These are phyloP conservation scores for Calephelis virginiensis DNA, from an alignment of 1,140 invertebrate species.

Conservation along the genomic window DNA sequence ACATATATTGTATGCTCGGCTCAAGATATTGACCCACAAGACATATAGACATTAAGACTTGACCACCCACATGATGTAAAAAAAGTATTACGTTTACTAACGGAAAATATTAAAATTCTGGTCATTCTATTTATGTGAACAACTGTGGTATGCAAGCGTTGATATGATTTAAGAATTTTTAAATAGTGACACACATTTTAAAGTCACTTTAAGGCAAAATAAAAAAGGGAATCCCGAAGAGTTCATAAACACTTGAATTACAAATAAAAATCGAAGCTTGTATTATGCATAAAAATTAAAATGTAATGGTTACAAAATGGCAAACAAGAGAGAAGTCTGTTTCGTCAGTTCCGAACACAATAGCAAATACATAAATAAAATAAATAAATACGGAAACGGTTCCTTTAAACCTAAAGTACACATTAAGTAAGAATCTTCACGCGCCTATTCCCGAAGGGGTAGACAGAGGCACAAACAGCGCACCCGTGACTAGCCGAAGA, in stretches of 20 bases:
- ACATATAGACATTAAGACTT: too few relatives aligned
- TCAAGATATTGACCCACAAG: not conserved
- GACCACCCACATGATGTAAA: too few relatives aligned
- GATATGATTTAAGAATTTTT: not conserved
- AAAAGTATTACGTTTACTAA: constrained; percentile 5
- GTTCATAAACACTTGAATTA: not conserved
- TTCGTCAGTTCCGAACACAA: constrained; percentile 12
- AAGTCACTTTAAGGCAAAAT: not conserved
- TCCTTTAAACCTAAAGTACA: constrained; percentile 5
- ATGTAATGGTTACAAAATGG: constrained; percentile 5
- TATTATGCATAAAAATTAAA: not conserved
- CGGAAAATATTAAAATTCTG: not conserved
- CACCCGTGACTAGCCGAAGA: too few relatives aligned
- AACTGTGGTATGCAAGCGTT: constrained; percentile 16
- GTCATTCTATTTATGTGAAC: constrained; percentile 8
- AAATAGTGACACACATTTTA: constrained; percentile 2
- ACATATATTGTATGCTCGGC: not conserved
- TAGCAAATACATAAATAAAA: constrained; percentile 1
- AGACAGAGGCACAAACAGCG: too few relatives aligned
- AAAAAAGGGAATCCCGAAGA: not conserved
- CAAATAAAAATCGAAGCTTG: not conserved
- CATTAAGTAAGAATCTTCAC: too few relatives aligned
- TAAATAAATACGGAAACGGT: constrained; percentile 12
- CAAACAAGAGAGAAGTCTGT: too few relatives aligned
- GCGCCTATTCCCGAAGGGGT: too few relatives aligned